These are phyloP conservation scores for Paratilapia polleni DNA, from an alignment of 2,113 vertebrate genomes.

Conservation along the genomic window DNA sequence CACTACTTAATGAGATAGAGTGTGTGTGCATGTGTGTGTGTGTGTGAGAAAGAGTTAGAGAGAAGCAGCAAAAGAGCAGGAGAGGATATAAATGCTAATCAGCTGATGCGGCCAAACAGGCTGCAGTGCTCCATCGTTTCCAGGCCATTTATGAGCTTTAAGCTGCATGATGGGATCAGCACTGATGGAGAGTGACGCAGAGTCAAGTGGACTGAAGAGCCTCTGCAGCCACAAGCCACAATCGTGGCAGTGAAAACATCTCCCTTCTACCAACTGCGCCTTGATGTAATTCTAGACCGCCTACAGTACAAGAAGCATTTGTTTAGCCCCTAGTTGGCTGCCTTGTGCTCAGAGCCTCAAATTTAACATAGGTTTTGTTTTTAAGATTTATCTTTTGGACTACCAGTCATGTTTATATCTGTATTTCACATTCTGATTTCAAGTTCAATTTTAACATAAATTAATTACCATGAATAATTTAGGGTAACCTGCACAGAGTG, in stretches of 20 bases:
- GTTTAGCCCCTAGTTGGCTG: background rate
- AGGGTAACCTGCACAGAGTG: background rate
- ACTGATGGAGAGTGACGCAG: slow-evolving; percentile 35
- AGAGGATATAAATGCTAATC: slow-evolving; percentile 60
- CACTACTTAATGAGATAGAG: slow-evolving; percentile 15
- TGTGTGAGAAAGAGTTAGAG: background rate
- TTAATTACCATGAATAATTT: background rate
- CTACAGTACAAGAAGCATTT: background rate
- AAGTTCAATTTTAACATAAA: background rate
- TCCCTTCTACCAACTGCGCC: background rate
- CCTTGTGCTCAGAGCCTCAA: background rate
- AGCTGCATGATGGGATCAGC: slow-evolving; percentile 37
- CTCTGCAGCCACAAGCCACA: slow-evolving; percentile 25
- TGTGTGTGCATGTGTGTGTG: background rate
- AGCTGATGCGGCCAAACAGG: slow-evolving; percentile 46
- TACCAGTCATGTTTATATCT: background rate
- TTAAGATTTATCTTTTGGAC: too few species aligned
- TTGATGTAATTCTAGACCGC: background rate
- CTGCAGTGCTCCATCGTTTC: slow-evolving; percentile 58
- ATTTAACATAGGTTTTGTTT: background rate
- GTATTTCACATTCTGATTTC: background rate
- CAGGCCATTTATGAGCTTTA: slow-evolving; percentile 52
- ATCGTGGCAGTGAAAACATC: background rate
- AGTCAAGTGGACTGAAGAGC: slow-evolving; percentile 45
- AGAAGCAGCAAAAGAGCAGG: slow-evolving; percentile 4